Base-by-base conservation (phyloP, 2,113 vertebrate genomes). In the Penelope pileata region DNA sequence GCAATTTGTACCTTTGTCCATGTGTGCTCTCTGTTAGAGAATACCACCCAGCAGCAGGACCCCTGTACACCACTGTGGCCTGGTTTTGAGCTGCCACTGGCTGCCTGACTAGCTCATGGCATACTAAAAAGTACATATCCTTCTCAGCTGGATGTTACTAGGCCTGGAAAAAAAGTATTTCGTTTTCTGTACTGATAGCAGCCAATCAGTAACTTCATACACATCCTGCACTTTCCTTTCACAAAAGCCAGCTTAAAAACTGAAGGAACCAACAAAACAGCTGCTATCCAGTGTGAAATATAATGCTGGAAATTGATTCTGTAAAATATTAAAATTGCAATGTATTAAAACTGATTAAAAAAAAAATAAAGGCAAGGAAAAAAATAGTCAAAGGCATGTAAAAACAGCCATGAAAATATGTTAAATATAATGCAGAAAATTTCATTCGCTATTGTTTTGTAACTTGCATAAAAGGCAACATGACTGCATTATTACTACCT, bases 1-100 rank as follows among this genome's bases (percentile, higher is more conserved):
- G 85, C 76, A 88, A 63, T 94, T 78, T 83, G 63, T 74, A 94
- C 85, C 91, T 91, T 90, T 88, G 83, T 76, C 79, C 79, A 56
- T 48, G 56, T 9, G 63, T 1, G 2, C 74, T 86, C 84, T 88
- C 89, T 4, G 3, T 62, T 48, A 67, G 56, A 70, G 45, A 81
- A 59, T 15, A 67, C 0, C 7, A 56, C 83, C 70, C 85, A 86
- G 85, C 93, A 94, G 85, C 76, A 90, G 82, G 91, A 86, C 60
- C 0, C 0, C 79, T 86, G 51, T 54, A 93, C 87, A 95, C 88
- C 72, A 63, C 85, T 88, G 91, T 86, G 94, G 86, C 56, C 82
- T 88, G 75, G 9, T 88, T 95, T 94, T 24, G 58, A 80, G 42
- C 75, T 78, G 72, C 82, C 45, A 54, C 53, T 54, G 72, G 43